Conservation (phyloP, 2,888 invertebrate species). For the Pollenia amentaria region DNA sequence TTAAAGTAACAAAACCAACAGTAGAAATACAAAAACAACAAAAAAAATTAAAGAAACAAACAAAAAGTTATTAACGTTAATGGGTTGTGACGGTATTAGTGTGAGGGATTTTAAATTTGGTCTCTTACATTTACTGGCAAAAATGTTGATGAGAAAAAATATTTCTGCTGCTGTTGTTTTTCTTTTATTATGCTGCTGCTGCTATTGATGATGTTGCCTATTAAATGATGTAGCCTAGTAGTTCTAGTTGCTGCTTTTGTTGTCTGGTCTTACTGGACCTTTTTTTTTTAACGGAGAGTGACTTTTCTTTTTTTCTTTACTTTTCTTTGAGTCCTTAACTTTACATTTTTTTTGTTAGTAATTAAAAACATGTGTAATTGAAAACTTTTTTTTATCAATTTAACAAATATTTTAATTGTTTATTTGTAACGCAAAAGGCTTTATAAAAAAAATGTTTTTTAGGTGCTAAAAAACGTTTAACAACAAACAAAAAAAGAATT, state of each 20-base stretch:
- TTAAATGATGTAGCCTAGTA: background rate
- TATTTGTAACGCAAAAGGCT: too few species aligned
- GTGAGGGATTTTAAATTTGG: constrained; percentile 57
- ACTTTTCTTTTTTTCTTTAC: background rate
- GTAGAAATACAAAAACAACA: background rate
- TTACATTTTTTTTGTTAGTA: background rate
- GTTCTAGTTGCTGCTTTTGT: background rate
- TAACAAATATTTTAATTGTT: constrained; percentile 3
- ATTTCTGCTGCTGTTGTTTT: constrained; percentile 1
- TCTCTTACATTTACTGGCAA: constrained; percentile 12
- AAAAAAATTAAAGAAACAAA: constrained; percentile 51
- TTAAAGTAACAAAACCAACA: constrained; percentile 18
- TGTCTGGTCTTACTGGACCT: background rate
- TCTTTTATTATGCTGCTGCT: background rate
- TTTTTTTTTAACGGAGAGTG: constrained; percentile 34
- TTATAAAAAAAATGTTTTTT: too few species aligned
- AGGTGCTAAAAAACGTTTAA: background rate
- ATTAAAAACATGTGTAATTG: background rate
- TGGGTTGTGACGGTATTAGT: constrained; percentile 70
- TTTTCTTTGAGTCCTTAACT: background rate
- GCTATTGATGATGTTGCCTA: background rate
- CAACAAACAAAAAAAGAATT: too few species aligned
- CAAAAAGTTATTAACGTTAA: constrained; percentile 73
- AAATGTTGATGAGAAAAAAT: background rate
- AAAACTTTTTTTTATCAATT: constrained; percentile 13